A percentile compares a stretch with the other conserved stretches of the same genome.
Conservation (phyloP, 1,140 invertebrate species). For the Drosophila sucinea region DNA sequence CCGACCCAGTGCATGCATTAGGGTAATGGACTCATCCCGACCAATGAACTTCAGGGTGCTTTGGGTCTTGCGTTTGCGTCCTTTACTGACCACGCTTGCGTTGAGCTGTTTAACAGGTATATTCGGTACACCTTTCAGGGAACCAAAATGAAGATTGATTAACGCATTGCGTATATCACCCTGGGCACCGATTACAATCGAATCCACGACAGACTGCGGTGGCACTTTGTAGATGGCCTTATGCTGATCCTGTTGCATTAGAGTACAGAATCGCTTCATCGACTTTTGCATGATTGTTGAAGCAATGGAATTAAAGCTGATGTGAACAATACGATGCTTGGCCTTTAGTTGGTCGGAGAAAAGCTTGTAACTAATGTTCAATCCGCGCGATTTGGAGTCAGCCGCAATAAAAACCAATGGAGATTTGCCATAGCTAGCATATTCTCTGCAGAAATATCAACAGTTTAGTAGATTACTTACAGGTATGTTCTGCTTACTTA, state of each 20-base stretch:
- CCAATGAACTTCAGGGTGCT: constrained; percentile 84
- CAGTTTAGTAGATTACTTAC: not conserved
- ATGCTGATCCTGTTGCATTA: constrained; percentile 84
- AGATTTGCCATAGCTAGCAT: constrained; percentile 85
- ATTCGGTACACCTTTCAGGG: constrained; percentile 85
- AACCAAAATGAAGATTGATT: constrained; percentile 89
- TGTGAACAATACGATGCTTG: constrained; percentile 86
- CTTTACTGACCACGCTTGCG: constrained; percentile 31
- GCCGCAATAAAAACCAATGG: constrained; percentile 89
- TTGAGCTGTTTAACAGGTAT: constrained; percentile 57
- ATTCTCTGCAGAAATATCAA: constrained; percentile 84
- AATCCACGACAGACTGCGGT: constrained; percentile 85
- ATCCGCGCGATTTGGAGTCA: constrained; percentile 85
- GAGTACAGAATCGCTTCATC: constrained; percentile 85
- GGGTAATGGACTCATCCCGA: constrained; percentile 87
- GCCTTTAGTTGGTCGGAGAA: constrained; percentile 86
- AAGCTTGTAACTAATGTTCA: constrained; percentile 86
- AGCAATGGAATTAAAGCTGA: constrained; percentile 88
- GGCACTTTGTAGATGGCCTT: constrained; percentile 84
- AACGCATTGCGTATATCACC: constrained; percentile 89
- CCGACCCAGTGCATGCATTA: constrained; percentile 89
- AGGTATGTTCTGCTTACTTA: constrained; percentile 79
- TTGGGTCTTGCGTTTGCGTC: constrained; percentile 62
- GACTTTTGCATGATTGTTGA: constrained; percentile 87
- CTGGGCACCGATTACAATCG: constrained; percentile 87